A percentile compares a stretch with the other conserved stretches of the same genome.
Evolutionary conservation across 2,113 vertebrate genomes (phyloP).

Genomic region (Gavia stellata): DNA sequence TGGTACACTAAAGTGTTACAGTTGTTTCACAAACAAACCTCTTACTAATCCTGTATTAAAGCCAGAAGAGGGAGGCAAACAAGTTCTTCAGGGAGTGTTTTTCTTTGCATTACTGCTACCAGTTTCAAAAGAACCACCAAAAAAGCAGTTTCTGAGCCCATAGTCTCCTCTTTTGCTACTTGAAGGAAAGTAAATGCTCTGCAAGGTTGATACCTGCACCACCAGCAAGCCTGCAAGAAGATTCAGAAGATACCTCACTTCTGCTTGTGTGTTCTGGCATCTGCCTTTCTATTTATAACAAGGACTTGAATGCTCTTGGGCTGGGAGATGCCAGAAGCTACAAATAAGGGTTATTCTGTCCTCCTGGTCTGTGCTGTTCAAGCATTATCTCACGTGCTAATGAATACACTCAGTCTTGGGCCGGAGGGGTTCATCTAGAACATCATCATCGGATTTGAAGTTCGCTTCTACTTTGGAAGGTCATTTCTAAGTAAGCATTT

Average conservation of each 20-base stretch:
- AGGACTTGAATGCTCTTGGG: not conserved
- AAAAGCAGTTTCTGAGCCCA: not conserved
- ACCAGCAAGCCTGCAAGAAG: not conserved
- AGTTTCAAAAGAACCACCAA: conserved; percentile 25
- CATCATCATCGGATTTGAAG: not conserved
- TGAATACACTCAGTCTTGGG: not conserved
- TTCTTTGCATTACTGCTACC: not conserved
- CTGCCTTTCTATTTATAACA: not conserved
- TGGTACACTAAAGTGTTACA: not conserved
- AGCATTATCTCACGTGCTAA: not conserved
- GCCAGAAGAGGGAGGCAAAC: conserved; percentile 27
- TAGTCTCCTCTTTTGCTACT: not conserved
- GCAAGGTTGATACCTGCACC: not conserved
- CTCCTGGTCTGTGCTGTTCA: not conserved
- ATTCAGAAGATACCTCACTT: not conserved
- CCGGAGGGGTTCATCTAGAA: not conserved
- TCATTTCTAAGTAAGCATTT: not conserved
- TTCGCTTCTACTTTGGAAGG: not conserved
- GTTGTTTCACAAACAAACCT: conserved; percentile 49
- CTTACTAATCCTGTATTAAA: conserved; percentile 22
- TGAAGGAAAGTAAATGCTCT: not conserved
- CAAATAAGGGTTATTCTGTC: not conserved
- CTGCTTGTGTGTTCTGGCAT: not conserved
- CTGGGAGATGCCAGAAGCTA: not conserved
- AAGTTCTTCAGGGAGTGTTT: conserved; percentile 33